Base-by-base conservation (phyloP, 2,113 vertebrate genomes). In the Trochalopteron elliotii region DNA sequence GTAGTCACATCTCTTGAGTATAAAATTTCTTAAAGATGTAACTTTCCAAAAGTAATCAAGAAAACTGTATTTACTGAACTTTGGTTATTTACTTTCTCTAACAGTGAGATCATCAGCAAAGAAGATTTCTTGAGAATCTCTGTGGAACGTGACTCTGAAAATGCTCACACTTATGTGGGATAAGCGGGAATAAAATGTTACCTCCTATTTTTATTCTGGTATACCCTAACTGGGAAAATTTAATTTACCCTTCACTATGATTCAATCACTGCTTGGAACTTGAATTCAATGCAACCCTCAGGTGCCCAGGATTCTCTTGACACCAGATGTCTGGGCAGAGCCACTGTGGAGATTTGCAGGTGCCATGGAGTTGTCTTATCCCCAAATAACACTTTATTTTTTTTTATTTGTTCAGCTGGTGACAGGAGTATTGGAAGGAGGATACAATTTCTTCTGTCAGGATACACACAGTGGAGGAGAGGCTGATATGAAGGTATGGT, bases 401-500 rank as follows among this genome's bases (percentile, higher is more conserved):
- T 93, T 93, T 93, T 94, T 17, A 70, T 92, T 45, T 97, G 61
- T 47, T 70, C 56, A 99, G 99, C 97, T 99, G 80, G 97, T 99
- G 89, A 97, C 97, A 0, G 98, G 98, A 94, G 98, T 98, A 52
- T 98, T 98, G 98, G 96, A 98, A 81, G 98, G 99, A 81, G 97
- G 96, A 69, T 99, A 99, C 98, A 99, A 98, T 97, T 98, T 99
- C 97, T 98, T 98, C 98, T 99, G 99, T 94, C 99, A 99, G 97
- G 97, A 99, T 94, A 99, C 98, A 2, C 98, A 98, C 96, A 99
- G 98, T 13, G 98, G 97, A 53, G 98, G 98, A 78, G 98, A 99
- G 83, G 97, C 98, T 4, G 99, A 99, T 83, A 97, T 98, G 89
- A 99, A 98, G 99, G 99, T 99, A 98, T 94, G 0, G 2, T 94